Percentiles rank a stretch among this genome's conserved stretches.
Conservation (phyloP, 2,888 invertebrate species). For the Clunio marinus region DNA sequence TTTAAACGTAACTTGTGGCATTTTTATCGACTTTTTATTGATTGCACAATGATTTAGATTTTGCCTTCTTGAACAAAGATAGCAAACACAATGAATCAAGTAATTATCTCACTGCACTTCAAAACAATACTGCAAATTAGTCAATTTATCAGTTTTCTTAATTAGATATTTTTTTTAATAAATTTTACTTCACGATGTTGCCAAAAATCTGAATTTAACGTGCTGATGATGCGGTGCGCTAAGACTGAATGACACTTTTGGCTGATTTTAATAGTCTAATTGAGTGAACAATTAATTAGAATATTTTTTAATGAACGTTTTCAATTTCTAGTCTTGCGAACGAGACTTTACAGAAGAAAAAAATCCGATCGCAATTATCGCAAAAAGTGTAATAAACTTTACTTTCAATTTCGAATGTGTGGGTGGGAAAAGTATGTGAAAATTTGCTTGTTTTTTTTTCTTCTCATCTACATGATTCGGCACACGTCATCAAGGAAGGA, state of each 20-base stretch:
- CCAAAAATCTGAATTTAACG: neutral
- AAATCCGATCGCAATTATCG: slow-evolving; percentile 34
- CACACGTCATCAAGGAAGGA: neutral
- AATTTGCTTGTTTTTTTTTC: neutral
- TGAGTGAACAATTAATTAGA: slow-evolving; percentile 38
- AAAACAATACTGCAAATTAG: too few relatives aligned
- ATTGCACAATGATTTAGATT: neutral
- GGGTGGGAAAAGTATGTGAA: slow-evolving; percentile 23
- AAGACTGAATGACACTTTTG: slow-evolving; percentile 29
- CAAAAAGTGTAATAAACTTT: slow-evolving; percentile 35
- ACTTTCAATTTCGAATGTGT: neutral
- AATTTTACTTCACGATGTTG: too few relatives aligned
- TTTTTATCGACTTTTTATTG: too few relatives aligned
- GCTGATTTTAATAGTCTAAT: slow-evolving; percentile 31
- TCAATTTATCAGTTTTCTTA: too few relatives aligned
- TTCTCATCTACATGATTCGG: neutral
- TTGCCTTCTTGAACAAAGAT: too few relatives aligned
- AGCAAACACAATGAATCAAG: too few relatives aligned
- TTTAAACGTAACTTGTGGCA: slow-evolving; percentile 26
- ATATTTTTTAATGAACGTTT: slow-evolving; percentile 31
- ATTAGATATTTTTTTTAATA: too few relatives aligned
- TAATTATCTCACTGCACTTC: too few relatives aligned
- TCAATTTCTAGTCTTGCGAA: neutral
- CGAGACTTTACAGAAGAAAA: slow-evolving; percentile 5
- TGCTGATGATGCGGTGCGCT: slow-evolving; percentile 5